These are phyloP conservation scores for Laothoe populi DNA, from an alignment of 2,888 invertebrate species.

Conservation along the genomic window DNA sequence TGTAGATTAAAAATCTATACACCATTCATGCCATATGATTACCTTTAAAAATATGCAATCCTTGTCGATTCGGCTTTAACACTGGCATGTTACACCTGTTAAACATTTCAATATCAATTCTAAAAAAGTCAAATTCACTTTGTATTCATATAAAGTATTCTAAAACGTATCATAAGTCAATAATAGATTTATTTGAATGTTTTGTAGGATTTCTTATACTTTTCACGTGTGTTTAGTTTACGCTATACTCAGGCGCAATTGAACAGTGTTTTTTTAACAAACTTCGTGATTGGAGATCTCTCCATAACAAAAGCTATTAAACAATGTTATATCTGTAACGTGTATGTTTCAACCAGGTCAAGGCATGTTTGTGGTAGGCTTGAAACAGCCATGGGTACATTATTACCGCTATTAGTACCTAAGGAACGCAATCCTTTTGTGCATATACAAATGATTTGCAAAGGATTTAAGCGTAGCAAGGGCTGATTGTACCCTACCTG, in stretches of 20 bases:
- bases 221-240: neutral
- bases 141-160: too few species aligned
- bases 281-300: neutral
- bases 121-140: too few species aligned
- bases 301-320: conserved; percentile 1
- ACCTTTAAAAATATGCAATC: too few species aligned
- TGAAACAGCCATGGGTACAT: neutral
- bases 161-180: neutral
- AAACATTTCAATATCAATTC: too few species aligned
- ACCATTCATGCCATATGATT: neutral
- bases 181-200: neutral
- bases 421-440: too few species aligned
- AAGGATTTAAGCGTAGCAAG: too few species aligned
- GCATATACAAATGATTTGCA: too few species aligned
- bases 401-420: too few species aligned
- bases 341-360: conserved; percentile 19
- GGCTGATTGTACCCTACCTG: too few species aligned
- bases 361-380: conserved; percentile 6
- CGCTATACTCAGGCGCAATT: neutral
- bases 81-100: too few species aligned
- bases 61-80: too few species aligned
- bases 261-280: conserved; percentile 13
- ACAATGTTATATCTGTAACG: conserved; percentile 1
- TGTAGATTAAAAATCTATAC: neutral
- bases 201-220: neutral